A percentile compares a stretch with the other conserved stretches of the same genome.
phyloP scores from a whole-genome alignment of 2,797 vertebrate species.

The Chelon auratus region DNA sequence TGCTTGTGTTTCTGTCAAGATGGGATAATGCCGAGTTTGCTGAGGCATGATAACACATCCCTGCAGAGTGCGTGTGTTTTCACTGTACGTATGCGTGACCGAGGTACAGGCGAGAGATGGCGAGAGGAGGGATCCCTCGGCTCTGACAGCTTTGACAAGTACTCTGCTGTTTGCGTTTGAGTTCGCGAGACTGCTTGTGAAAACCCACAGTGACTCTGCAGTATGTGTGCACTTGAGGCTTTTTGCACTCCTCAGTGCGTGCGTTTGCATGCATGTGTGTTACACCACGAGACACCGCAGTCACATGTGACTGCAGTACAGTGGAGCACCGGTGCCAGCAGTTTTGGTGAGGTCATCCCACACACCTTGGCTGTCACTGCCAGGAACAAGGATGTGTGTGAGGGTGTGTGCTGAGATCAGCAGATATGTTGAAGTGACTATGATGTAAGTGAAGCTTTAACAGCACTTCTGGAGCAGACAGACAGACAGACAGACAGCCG shows the following conservation, averaged over 20 bases:
- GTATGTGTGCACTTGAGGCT: background rate
- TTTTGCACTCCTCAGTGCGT: conserved; percentile 16
- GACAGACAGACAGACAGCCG: conserved; percentile 27
- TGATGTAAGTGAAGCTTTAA: conserved; percentile 57
- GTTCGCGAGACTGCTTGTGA: background rate
- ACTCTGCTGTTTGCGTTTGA: background rate
- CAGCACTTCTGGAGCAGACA: conserved; percentile 37
- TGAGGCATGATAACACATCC: conserved; percentile 56
- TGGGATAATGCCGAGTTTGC: conserved; percentile 42
- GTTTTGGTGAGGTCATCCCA: conserved; percentile 47
- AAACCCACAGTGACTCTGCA: conserved; percentile 2
- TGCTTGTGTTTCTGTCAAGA: conserved; percentile 35
- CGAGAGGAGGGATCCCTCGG: background rate
- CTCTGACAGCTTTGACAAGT: background rate
- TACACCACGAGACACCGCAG: conserved; percentile 48
- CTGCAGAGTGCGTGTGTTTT: conserved; percentile 45
- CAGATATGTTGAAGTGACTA: conserved; percentile 50
- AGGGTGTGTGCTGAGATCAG: conserved; percentile 58
- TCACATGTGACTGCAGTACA: conserved; percentile 71
- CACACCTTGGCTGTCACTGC: conserved; percentile 52
- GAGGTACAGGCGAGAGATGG: conserved; percentile 1
- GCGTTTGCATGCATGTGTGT: conserved; percentile 20
- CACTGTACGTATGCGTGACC: conserved; percentile 8
- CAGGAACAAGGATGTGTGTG: conserved; percentile 35
- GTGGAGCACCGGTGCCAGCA: conserved; percentile 51